Base-by-base conservation (phyloP, 1,140 invertebrate species). In the Phortica variegata region DNA sequence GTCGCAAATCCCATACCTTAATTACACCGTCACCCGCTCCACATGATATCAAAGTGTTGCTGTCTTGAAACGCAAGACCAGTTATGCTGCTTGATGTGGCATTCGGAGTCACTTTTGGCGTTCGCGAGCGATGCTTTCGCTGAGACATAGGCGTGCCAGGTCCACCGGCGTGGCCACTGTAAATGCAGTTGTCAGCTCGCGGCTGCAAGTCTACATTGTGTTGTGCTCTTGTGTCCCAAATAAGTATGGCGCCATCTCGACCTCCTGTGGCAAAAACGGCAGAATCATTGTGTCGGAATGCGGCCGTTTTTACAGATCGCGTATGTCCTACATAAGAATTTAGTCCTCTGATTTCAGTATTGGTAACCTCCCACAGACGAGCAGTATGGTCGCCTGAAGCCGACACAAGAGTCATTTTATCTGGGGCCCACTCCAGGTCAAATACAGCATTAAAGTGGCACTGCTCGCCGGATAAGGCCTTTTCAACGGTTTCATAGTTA, bases 381-480 rank as follows among this genome's bases (percentile, higher is more conserved):
- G 86, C 85, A 0, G 86, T 87, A 60, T 92, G 89, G 76, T 95
- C 91, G 4, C 90, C 91, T 42, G 90, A 90, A 2, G 85, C 90
- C 36, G 89, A 91, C 3, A 94, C 82, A 26, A 94, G 79, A 56
- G 86, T 86, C 74, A 85, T 81, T 51, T 88, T 80, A 1, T 81
- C 78, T 4, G 86, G 85, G 76, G 87, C 84, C 91, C 92, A 95
- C 6, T 87, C 85, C 34, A 94, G 60, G 75, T 95, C 92, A 77
- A 93, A 94, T 13, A 94, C 87, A 12, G 91, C 90, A 82, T 94
- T 94, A 54, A 82, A 81, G 73, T 95, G 92, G 34, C 87, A 89
- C 65, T 85, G 77, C 33, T 79, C 77, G 2, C 78, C 79, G 40
- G 78, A 74, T 47, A 82, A 49, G 1, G 66, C 56, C 23, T 76